Evolutionary conservation across 1,140 invertebrate species (phyloP).

Genomic region (Sarcophaga bullata): DNA sequence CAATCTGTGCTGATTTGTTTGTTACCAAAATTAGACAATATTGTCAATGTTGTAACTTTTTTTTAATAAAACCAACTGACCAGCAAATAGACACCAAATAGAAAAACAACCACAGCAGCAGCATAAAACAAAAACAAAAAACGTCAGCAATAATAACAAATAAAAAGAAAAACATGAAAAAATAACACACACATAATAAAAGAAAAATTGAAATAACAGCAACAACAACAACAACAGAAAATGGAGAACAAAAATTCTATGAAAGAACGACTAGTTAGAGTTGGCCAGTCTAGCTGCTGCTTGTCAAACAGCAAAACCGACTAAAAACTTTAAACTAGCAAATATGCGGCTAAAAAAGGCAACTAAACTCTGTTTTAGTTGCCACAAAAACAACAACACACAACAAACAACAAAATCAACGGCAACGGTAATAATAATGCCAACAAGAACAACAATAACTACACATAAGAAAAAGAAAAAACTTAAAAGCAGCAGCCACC

Average conservation of each 20-base stretch:
- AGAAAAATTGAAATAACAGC: no score
- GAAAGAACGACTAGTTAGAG: neutral
- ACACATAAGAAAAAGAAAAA: neutral
- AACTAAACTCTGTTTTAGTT: slow-evolving; percentile 27
- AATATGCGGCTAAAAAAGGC: slow-evolving; percentile 37
- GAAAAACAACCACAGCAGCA: neutral
- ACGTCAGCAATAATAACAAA: neutral
- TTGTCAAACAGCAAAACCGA: neutral
- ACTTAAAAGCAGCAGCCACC: slow-evolving; percentile 12
- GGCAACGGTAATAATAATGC: slow-evolving; percentile 31
- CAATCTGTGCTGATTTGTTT: neutral
- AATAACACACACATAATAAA: neutral
- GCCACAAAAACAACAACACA: slow-evolving; percentile 16
- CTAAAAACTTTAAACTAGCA: neutral
- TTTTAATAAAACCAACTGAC: no score
- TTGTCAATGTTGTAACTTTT: neutral
- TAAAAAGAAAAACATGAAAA: neutral
- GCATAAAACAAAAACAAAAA: neutral
- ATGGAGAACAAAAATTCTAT: neutral
- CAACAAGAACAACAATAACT: slow-evolving; percentile 11
- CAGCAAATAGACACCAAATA: neutral
- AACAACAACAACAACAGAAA: neutral
- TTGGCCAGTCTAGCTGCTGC: neutral
- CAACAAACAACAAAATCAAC: slow-evolving; percentile 29
- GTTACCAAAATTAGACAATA: neutral